Base-by-base conservation (phyloP, 2,797 vertebrate species). In the Lates japonicus region DNA sequence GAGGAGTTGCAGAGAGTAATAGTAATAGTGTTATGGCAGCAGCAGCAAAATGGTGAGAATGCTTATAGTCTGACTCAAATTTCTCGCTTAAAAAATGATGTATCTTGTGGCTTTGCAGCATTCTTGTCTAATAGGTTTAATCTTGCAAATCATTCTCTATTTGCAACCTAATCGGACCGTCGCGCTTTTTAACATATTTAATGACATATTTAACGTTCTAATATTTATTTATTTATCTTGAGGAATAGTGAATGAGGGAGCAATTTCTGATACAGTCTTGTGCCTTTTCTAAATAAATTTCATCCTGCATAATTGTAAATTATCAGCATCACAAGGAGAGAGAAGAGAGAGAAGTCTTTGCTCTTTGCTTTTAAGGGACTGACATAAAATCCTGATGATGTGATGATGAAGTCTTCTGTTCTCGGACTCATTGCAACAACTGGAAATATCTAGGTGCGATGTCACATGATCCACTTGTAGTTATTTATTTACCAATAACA, bases 371-470 rank as follows among this genome's bases (percentile, higher is more conserved):
- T 31, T 46, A 57, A 70, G 63, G 39, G 70, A 72, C 14, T 44
- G 78, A 76, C 68, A 76, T 80, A 55, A 65, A 49, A 66, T 81
- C 68, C 33, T 60, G 49, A 75, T 62, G 51, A 87, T 69, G n/a
- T 71, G 57, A 57, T 73, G 48, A 37, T 78, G 61, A 74, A 39
- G 49, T n/a, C 71, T 20, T n/a, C 19, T 49, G 46, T 6, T 19
- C 2, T 17, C 14, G 17, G 41, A 51, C 75, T 71, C 22, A n/a
- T 14, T 59, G 35, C 17, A 65, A 57, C 60, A 20, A 19, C 16
- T 35, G 58, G 16, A 85, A 70, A 78, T 25, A 80, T 44, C 39
- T 60, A 60, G 20, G 17, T 29, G 64, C 59, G 20, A 46, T 39
- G 52, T 76, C 37, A 52, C 52, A 52, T 63, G 29, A 54, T 54